Evolutionary conservation across 2,888 invertebrate species (phyloP).

Genomic region (Leptarthrus brevirostris): DNA sequence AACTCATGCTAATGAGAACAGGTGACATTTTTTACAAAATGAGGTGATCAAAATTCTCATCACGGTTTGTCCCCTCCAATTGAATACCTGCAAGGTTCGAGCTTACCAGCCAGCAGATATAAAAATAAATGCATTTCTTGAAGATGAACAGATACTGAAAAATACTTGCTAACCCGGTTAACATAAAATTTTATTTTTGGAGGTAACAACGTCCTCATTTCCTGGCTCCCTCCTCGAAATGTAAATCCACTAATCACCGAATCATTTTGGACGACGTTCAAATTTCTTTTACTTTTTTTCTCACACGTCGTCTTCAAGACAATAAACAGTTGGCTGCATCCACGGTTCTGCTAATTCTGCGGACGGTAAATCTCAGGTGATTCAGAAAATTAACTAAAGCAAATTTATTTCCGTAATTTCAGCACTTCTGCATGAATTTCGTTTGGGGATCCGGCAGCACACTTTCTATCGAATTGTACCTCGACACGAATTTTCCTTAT

Average conservation of each 20-base stretch:
- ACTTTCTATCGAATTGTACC: background rate
- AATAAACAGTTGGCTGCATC: conserved; percentile 1
- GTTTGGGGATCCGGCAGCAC: background rate
- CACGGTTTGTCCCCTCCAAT: too few species aligned
- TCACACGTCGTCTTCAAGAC: background rate
- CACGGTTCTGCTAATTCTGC: background rate
- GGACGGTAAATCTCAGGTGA: conserved; percentile 31
- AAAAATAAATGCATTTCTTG: too few species aligned
- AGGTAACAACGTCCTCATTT: background rate
- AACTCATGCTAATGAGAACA: too few species aligned
- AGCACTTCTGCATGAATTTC: background rate
- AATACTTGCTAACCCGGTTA: background rate
- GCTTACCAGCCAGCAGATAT: too few species aligned
- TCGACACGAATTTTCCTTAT: too few species aligned
- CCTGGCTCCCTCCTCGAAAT: background rate
- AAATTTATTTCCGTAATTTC: conserved; percentile 29
- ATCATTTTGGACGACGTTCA: conserved; percentile 29
- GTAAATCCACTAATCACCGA: background rate
- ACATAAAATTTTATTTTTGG: background rate
- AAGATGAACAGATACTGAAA: too few species aligned
- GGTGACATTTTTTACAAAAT: too few species aligned
- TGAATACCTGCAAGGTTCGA: too few species aligned
- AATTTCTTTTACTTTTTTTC: conserved; percentile 5
- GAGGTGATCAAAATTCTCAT: too few species aligned
- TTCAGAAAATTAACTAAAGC: conserved; percentile 9